phyloP scores from a whole-genome alignment of 2,888 invertebrate genomes.

The Athetis lepigone region DNA sequence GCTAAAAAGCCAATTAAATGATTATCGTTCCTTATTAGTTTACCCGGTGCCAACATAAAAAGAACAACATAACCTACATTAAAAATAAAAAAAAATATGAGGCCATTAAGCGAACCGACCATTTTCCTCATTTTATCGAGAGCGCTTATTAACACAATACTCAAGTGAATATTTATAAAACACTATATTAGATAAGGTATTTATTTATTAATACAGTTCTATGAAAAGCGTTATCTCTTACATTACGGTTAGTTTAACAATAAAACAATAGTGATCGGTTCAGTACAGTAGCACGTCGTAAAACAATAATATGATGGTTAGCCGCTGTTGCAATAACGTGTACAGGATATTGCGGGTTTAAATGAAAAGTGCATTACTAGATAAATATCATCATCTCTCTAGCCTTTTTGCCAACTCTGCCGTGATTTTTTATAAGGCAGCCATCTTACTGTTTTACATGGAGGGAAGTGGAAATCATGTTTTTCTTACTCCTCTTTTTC shows the following conservation, averaged over 20 bases:
- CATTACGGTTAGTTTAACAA: conserved; percentile 61
- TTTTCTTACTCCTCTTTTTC: too few species aligned
- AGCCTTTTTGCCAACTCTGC: too few species aligned
- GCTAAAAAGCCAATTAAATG: not conserved
- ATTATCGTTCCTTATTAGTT: not conserved
- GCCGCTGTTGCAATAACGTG: conserved; percentile 8
- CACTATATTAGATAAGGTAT: conserved; percentile 40
- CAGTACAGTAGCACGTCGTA: conserved; percentile 28
- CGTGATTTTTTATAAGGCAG: too few species aligned
- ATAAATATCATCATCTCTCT: too few species aligned
- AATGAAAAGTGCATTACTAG: conserved; percentile 44
- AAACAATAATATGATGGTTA: conserved; percentile 43
- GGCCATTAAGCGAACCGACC: conserved; percentile 24
- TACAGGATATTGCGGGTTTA: conserved; percentile 41
- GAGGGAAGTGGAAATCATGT: too few species aligned
- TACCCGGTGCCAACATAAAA: not conserved
- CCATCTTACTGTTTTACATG: too few species aligned
- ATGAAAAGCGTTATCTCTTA: conserved; percentile 58
- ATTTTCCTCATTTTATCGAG: conserved; percentile 47
- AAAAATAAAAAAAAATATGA: conserved; percentile 21
- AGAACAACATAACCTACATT: conserved; percentile 1
- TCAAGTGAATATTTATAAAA: conserved; percentile 53
- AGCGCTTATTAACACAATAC: conserved; percentile 37
- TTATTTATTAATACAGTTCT: conserved; percentile 47
- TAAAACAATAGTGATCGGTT: conserved; percentile 60